Conservation (phyloP, 2,113 vertebrate species). For the Etheostoma spectabile region DNA sequence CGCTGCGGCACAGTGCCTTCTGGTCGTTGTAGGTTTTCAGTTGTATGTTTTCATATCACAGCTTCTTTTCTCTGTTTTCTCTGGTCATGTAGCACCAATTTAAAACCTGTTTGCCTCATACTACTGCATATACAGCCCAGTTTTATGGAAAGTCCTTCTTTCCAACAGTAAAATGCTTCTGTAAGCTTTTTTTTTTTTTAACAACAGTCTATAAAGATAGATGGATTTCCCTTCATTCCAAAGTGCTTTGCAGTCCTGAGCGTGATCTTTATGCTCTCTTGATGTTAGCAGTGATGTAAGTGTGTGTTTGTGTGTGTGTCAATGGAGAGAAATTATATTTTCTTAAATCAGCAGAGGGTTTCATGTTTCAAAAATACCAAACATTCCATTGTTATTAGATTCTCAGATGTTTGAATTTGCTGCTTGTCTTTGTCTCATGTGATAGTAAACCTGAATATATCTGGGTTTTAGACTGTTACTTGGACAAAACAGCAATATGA, state of each 20-base stretch:
- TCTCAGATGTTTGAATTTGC: not conserved
- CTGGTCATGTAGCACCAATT: no score
- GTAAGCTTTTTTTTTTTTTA: not conserved
- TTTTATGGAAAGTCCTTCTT: no score
- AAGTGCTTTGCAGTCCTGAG: slow-evolving; percentile 36
- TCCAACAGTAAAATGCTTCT: no score
- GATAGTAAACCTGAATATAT: not conserved
- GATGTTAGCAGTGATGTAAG: not conserved
- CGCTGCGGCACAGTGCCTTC: no score
- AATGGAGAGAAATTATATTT: not conserved
- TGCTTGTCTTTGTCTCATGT: not conserved
- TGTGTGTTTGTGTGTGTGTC: not conserved
- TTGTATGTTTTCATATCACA: no score
- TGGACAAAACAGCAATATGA: not conserved
- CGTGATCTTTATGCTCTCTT: not conserved
- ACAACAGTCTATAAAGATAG: not conserved
- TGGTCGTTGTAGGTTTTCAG: no score
- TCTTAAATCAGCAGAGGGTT: not conserved
- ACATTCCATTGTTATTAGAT: not conserved
- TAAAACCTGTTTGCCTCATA: no score
- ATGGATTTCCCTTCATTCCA: not conserved
- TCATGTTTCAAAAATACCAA: not conserved
- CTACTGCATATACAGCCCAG: no score
- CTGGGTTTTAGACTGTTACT: not conserved
- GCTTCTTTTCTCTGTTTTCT: no score